Evolutionary conservation across 1,140 invertebrate genomes (phyloP).

Genomic region (Diorhabda carinulata): DNA sequence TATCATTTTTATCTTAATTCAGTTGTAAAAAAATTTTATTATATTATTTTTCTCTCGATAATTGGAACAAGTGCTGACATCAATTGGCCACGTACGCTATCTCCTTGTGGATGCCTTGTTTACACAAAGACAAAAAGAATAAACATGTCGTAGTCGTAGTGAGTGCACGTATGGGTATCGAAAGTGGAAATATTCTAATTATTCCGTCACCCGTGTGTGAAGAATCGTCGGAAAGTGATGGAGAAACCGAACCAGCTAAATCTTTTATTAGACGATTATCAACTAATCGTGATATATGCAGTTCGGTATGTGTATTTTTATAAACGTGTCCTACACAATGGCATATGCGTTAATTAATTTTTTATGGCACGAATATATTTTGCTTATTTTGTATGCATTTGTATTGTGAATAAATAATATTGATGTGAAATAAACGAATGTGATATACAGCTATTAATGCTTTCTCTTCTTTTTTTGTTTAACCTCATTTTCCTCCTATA

Average conservation of each 20-base stretch:
- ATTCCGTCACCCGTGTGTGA: slow-evolving; percentile 43
- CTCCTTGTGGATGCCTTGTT: neutral
- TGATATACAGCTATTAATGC: no score
- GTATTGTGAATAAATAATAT: no score
- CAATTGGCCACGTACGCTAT: neutral
- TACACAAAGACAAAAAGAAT: slow-evolving; percentile 30
- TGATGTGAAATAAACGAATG: no score
- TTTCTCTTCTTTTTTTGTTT: no score
- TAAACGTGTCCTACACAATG: slow-evolving; percentile 23
- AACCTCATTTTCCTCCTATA: neutral
- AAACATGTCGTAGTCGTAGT: slow-evolving; percentile 30
- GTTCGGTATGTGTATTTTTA: slow-evolving; percentile 52
- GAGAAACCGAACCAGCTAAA: slow-evolving; percentile 61
- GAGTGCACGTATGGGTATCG: slow-evolving; percentile 32
- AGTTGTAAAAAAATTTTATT: no score
- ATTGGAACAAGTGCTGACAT: neutral
- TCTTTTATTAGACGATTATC: slow-evolving; percentile 64
- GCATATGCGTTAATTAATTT: slow-evolving; percentile 27
- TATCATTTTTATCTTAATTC: no score
- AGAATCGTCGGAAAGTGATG: slow-evolving; percentile 64
- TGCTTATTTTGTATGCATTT: neutral
- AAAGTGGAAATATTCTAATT: slow-evolving; percentile 40
- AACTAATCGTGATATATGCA: slow-evolving; percentile 61
- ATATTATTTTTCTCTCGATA: neutral
- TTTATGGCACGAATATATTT: neutral